Base-by-base conservation (phyloP, 2,113 vertebrate genomes). In the Salvelinus namaycush region DNA sequence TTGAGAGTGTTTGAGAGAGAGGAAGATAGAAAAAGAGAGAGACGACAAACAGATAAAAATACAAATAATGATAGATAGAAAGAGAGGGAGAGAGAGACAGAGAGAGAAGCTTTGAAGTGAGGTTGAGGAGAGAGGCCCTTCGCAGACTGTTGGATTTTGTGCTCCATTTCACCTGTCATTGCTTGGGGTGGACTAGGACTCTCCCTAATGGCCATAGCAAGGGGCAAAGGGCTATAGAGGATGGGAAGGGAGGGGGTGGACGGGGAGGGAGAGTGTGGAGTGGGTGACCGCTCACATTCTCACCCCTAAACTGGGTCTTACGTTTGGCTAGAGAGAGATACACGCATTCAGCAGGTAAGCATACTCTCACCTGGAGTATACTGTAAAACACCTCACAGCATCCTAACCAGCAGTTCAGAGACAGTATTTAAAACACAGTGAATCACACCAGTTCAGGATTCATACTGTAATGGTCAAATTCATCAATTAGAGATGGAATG, bases 81-180 rank as follows among this genome's bases (percentile, higher is more conserved):
- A 26, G 24, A 27, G 62, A 65, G 1, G 11, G n/a, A 13, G 62
- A 65, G 62, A 65, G 1, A 65, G 31, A 31, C 16, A 59, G 14
- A 59, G 57, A 60, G 57, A 60, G 20, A 20, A 8, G 34, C 20
- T 6, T 20, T 6, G 57, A 60, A 60, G 29, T 24, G n/a, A 51
- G 22, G 13, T 22, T 22, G n/a, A 70, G 31, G 31, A 8, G 70
- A 57, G 79, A 86, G 81, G 78, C 79, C 73, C 70, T 24, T 72
- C n/a, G 80, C 34, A 72, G 81, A 71, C 86, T 76, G 71, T 76
- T 68, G 88, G 83, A 88, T 90, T 91, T 89, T 89, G 79, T 90
- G 86, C 90, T 91, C 84, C 86, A 88, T 90, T 91, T 91, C 91
- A 89, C 84, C 86, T 89, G 84, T 90, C 89, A 91, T 85, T 88